Evolutionary conservation across 2,888 invertebrate genomes (phyloP), one percentile per base, ranked within the genome.

Genomic region (Lasioglossum villosulum): DNA sequence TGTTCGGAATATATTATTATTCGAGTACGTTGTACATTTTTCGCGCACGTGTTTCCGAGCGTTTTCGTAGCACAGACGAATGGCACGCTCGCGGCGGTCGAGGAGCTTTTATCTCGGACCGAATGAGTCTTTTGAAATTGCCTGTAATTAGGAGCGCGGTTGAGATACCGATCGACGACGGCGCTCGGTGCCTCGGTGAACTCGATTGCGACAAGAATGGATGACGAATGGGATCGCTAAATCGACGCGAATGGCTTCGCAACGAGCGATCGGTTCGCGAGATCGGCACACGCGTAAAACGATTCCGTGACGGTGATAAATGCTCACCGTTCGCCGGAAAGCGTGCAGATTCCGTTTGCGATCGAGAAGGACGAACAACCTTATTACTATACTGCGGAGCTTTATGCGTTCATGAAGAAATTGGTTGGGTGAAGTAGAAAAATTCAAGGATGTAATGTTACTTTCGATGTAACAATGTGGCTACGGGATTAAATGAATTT

Each of bases 241-340:
- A 80, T 83, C 80, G 83, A 63, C 23, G 75, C 63, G 85, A 87
- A 84, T 77, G 68, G 68, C 34, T 52, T 73, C 56, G 75, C 45
- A 72, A 72, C 52, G 63, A 83, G 71, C 85, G 80, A 85, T 83
- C 78, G 48, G 37, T 30, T 2, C n/a, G 70, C 68, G 75, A 81
- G 87, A 80, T 85, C 80, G 42, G 84, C 72, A 52, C 42, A 56
- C 68, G 82, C 52, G 71, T 42, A 81, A 78, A 84, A 30, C 74
- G 70, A 77, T 84, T 75, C 48, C 39, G 76, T 75, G 83, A 78
- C 80, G 70, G 75, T 78, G 84, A 89, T 82, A 82, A 81, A 86
- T 86, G 85, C 80, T 78, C 63, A 19, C 63, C 63, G 83, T 77
- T 81, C 80, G n/a, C 72, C 80, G 80, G 66, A 78, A 86, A 75